Conservation (phyloP, 2,113 vertebrate species). For the Gulo gulo region DNA sequence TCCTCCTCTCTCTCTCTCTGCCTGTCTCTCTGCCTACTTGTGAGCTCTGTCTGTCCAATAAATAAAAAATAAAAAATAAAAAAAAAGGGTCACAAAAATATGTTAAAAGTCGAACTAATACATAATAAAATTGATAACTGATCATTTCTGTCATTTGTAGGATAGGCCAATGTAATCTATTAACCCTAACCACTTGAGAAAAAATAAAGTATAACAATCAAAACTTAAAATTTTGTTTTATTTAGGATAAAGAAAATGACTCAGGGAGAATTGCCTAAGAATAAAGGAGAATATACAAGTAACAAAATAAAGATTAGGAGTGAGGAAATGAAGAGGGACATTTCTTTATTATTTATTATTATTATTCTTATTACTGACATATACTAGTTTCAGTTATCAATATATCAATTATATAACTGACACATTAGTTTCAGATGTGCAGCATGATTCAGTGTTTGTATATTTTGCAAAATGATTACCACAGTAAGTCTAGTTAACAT, state of each 20-base stretch:
- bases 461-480: background rate
- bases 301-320: background rate
- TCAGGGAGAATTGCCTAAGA: background rate
- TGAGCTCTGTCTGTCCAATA: too few species aligned
- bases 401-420: background rate
- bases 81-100: background rate
- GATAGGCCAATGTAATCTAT: background rate
- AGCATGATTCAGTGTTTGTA: background rate
- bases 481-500: background rate
- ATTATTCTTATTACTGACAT: background rate
- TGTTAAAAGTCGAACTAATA: background rate
- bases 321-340: background rate
- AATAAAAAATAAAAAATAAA: too few species aligned
- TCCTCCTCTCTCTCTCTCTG: too few species aligned
- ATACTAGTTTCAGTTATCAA: background rate
- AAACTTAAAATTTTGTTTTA: constrained; percentile 14
- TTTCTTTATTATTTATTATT: background rate
- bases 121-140: background rate
- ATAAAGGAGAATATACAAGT: background rate
- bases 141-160: background rate
- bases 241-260: background rate
- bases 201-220: background rate
- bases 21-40: too few species aligned
- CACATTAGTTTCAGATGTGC: background rate
- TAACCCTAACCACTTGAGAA: background rate